phyloP scores from a whole-genome alignment of 2,113 vertebrate genomes.

The Otus sunia region DNA sequence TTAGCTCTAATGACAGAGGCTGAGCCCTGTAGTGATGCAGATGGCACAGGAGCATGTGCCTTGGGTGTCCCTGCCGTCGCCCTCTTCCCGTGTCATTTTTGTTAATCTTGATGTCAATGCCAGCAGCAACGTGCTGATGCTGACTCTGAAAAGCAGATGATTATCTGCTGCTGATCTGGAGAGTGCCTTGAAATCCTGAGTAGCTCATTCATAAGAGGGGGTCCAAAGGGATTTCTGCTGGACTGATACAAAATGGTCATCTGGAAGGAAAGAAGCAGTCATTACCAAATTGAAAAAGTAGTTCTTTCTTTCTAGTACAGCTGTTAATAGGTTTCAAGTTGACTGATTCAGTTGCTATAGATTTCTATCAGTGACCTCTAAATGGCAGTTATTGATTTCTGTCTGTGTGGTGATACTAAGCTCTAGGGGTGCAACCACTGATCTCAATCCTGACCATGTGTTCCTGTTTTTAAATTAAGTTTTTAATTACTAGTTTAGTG shows the following conservation, averaged over 20 bases:
- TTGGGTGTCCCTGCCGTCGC: not conserved
- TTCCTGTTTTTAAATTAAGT: not conserved
- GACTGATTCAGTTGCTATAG: not conserved
- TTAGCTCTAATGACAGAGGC: not conserved
- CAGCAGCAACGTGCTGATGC: not conserved
- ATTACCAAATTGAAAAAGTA: not conserved
- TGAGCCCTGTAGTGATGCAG: not conserved
- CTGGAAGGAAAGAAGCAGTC: not conserved
- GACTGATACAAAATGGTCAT: not conserved
- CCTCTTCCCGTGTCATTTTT: not conserved
- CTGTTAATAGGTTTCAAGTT: conserved; percentile 43
- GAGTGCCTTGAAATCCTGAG: not conserved
- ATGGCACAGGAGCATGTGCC: not conserved
- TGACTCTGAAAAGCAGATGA: not conserved
- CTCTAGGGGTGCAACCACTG: not conserved
- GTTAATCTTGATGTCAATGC: not conserved
- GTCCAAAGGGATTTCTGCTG: not conserved
- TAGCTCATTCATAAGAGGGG: not conserved
- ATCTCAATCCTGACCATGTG: not conserved
- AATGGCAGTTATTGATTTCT: conserved; percentile 42
- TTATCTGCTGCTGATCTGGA: not conserved
- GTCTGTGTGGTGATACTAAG: not conserved
- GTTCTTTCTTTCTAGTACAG: not conserved
- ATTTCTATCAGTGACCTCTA: conserved; percentile 30
- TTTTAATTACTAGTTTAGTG: conserved; percentile 1